These are phyloP conservation scores for Ylistrum balloti DNA, from an alignment of 1,140 invertebrate genomes.

Conservation along the genomic window DNA sequence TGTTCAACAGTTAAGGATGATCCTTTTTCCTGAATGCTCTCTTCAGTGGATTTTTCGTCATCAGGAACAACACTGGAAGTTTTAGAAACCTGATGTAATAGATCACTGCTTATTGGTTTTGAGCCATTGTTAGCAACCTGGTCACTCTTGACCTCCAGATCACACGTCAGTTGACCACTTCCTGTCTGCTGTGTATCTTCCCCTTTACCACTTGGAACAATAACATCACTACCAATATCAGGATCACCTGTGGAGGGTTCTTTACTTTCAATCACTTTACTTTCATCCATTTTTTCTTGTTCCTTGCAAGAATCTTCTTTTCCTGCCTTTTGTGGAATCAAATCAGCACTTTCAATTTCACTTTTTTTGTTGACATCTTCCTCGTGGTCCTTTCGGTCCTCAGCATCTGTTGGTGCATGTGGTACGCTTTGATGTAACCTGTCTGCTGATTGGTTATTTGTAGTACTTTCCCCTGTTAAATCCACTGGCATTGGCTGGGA, in stretches of 20 bases:
- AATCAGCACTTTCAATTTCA: neutral
- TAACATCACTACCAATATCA: neutral
- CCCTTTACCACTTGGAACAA: neutral
- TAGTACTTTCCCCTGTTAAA: neutral
- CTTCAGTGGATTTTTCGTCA: neutral
- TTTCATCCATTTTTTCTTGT: neutral
- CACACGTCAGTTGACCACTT: neutral
- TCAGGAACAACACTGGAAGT: neutral
- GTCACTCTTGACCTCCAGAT: neutral
- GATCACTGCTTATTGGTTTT: neutral
- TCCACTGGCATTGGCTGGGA: neutral
- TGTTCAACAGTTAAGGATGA: neutral
- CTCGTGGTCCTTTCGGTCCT: neutral
- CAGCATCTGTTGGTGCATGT: neutral
- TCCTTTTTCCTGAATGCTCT: neutral
- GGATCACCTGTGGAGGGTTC: neutral
- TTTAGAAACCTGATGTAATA: neutral
- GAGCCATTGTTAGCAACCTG: neutral
- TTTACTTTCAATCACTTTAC: neutral
- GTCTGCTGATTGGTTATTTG: constrained; percentile 2
- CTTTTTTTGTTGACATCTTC: neutral
- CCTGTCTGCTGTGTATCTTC: neutral
- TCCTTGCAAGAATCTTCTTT: neutral
- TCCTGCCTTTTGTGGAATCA: neutral
- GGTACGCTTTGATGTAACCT: neutral